Base-by-base conservation (phyloP, 2,888 invertebrate species). In the Ashinkailepas kermadecensis region DNA sequence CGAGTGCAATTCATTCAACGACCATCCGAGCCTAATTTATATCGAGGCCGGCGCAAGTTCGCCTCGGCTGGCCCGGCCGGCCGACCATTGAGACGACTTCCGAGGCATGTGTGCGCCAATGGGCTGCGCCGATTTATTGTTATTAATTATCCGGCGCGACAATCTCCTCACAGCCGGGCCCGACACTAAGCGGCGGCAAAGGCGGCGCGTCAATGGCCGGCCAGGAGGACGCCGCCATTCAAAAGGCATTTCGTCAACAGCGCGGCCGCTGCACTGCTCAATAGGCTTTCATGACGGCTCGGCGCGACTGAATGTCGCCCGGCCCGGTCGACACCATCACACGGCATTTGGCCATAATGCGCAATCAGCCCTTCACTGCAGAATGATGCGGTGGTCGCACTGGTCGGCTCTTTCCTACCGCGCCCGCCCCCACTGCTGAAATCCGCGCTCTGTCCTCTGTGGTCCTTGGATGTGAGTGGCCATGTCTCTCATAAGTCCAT, bases 11-110 rank as follows among this genome's bases (percentile, higher is more conserved):
- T 23, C 4, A 74, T 13, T 74, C 54, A 54, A 18, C 18, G 18
- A 74, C 74, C 54, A 74, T 74, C 74, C 74, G 23, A 74, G 54
- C 74, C 74, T 25, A 74, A 74, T 74, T 74, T 74, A 74, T 74
- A 54, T 54, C 74, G 54, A 39, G 74, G 23, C 74, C 21, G 54
- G 74, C 74, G 25, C 67, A 25, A 6, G 67, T 18, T 18, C n/a
- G 9, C 65, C 10, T 23, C 10, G n/a, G 23, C 23, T 8, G 65
- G 23, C 18, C 59, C 7, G 59, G 59, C 59, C 59, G 59, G 11
- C 13, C 54, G 18, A 7, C 74, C 74, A 74, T 74, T 74, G 18
- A 74, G 74, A 15, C 13, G 13, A 25, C 74, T 74, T 74, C 74
- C 74, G 74, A 74, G 54, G 74, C 54, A 3, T 6, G 23, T 18